phyloP scores from a whole-genome alignment of 2,888 invertebrate species.

The Tribolium freemani region DNA sequence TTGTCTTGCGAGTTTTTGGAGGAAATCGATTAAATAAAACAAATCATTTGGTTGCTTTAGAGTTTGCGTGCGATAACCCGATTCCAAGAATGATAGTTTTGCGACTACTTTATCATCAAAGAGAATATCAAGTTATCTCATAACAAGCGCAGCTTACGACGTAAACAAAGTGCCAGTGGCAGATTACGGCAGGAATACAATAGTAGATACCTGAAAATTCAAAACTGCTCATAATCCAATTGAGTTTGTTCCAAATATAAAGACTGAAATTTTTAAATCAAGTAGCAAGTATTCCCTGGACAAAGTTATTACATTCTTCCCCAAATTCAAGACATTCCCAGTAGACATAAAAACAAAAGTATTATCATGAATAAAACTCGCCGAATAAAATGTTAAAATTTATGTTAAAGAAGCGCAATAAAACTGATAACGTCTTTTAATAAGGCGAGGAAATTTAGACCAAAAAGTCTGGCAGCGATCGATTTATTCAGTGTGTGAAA shows the following conservation, averaged over 20 bases:
- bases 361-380: neutral
- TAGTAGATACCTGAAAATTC: neutral
- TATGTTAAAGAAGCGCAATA: neutral
- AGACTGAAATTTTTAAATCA: neutral
- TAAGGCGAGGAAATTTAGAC: neutral
- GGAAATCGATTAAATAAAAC: no score
- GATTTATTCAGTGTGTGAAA: neutral
- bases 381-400: no score
- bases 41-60: no score
- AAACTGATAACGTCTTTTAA: neutral
- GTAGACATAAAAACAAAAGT: neutral
- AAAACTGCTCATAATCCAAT: neutral
- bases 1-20: no score
- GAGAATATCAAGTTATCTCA: neutral
- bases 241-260: neutral
- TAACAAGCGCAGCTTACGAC: neutral
- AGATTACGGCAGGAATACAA: neutral
- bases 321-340: neutral
- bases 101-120: neutral
- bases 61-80: no score
- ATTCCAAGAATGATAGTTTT: neutral
- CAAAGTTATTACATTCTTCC: neutral
- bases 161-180: neutral
- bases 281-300: neutral
- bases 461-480: neutral